Base-by-base conservation (phyloP, 2,113 vertebrate genomes). In the Sinosuthora webbiana region DNA sequence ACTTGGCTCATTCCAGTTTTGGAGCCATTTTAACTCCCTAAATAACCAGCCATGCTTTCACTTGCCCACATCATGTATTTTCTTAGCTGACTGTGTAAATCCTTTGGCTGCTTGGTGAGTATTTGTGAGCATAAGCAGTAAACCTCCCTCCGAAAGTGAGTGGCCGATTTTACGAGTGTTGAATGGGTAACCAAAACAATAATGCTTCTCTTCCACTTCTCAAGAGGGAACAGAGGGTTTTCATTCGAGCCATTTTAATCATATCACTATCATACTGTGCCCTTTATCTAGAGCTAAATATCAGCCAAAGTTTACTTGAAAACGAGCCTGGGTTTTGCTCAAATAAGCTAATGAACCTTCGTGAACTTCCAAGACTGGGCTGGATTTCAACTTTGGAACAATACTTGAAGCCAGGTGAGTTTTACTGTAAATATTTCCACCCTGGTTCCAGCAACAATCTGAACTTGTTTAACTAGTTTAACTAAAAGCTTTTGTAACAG, bases 311-410 rank as follows among this genome's bases (percentile, higher is more conserved):
- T 87, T 91, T 78, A 71, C 83, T 91, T 91, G 73, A 95, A 95
- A 96, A 71, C 15, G 74, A 91, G 84, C 74, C 83, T 91, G 79
- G 37, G 20, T 89, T 95, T 96, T 95, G 57, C 62, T 95, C 62
- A 73, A 92, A 84, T 79, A 93, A 78, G 65, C 74, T 96, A 92
- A 96, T 89, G 93, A 95, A 96, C 93, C 76, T 79, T 68, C 79
- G 89, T 91, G 83, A 97, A 95, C 89, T 97, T 94, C 92, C 56
- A 81, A 92, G 62, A 45, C 89, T 95, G 83, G 95, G 65, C 87
- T 93, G 83, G 65, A n/a, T 93, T 95, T 97, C 91, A 96, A 45
- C 73, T 68, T 87, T 85, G 53, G 55, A 95, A 87, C 87, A 89
- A 94, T 81, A 41, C 65, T 87, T 35, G 59, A 91, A 94, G 70